Evolutionary conservation across 2,113 vertebrate genomes (phyloP), one percentile per base, ranked within the genome.

Genomic region (Vombatus ursinus): DNA sequence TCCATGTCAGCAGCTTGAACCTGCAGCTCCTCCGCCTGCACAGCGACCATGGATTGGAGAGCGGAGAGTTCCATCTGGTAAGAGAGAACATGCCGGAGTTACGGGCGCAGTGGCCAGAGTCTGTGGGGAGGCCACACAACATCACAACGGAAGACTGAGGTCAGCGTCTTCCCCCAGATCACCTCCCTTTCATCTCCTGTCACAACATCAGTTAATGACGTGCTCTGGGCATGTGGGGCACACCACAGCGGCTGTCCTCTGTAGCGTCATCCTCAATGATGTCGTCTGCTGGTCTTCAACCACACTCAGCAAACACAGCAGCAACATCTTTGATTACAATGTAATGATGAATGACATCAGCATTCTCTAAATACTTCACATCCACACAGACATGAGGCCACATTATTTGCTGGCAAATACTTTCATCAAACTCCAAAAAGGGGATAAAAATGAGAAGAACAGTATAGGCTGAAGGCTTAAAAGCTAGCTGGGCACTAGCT

Each of bases 31-130:
- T 99, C 98, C 19, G 98, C 98, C 95, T 98, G 98, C 0, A 98
- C 97, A 10, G 98, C 98, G 97, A 99, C 89, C 1, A 99, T 97
- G 44, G 98, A 98, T 93, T 99, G 99, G 25, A 99, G 98, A 93
- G 99, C 98, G 91, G 98, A 97, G 49, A 99, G 98, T 96, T 99
- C 99, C 96, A 98, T 94, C 99, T 99, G 98, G 16, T 93, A 50
- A 68, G 84, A 97, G 92, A 52, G 94, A 16, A 47, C 1, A 92
- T 28, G 0, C 0, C 50, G 9, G 91, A 49, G 77, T 97, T 23
- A 95, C 12, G 50, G 5, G 50, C 5, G 77, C 37, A 92, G 54
- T 4, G 90, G 54, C 49, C 44, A 77, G 1, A 14, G 89, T 4
- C 1, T 8, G 24, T 47, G 28, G 25, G 12, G 48, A 23, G 48